Base-by-base conservation (phyloP, 1,140 invertebrate genomes). In the Pararge aegeria region DNA sequence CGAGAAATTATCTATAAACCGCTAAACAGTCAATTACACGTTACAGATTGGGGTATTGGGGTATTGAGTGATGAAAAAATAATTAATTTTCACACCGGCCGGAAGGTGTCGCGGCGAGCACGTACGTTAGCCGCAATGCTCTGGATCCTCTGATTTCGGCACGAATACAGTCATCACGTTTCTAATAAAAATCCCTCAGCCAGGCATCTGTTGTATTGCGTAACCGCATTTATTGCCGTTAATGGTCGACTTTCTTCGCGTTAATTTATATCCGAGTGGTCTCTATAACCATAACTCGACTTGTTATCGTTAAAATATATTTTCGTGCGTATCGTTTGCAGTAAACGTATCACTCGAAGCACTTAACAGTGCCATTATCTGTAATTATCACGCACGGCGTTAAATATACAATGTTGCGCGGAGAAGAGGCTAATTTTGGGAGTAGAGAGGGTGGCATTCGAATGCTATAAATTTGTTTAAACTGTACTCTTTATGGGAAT, bases 1-100 rank as follows among this genome's bases (percentile, higher is more conserved):
- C 81, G 84, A 86, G 83, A 89, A 87, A 87, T 87, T 85, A 87
- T 85, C 72, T 80, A 80, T 62, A 79, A 87, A 89, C 86, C 86
- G 79, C 86, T 83, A 85, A 87, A 82, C 74, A 56, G 67, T 75
- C 83, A 86, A 89, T 89, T 87, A 89, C 80, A 89, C 74, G 78
- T 81, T 83, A 82, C 78, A 72, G 75, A 79, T 81, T 77, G 77
- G 66, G 71, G 73, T 81, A 79, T 81, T 77, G 77, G 66, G 71
- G 73, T 81, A 83, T 87, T 83, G 73, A 85, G 80, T 80, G 84
- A 87, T 89, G 83, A 78, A 83, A 89, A 81, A 71, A 78, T 86
- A 83, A 83, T 80, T 77, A 86, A 83, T 81, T 81, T 83, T 87
- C 81, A 84, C 83, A 87, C 77, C 82, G 85, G 77, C 76, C 85